phyloP scores from a whole-genome alignment of 1,140 invertebrate species.

The Pararge aegeria region DNA sequence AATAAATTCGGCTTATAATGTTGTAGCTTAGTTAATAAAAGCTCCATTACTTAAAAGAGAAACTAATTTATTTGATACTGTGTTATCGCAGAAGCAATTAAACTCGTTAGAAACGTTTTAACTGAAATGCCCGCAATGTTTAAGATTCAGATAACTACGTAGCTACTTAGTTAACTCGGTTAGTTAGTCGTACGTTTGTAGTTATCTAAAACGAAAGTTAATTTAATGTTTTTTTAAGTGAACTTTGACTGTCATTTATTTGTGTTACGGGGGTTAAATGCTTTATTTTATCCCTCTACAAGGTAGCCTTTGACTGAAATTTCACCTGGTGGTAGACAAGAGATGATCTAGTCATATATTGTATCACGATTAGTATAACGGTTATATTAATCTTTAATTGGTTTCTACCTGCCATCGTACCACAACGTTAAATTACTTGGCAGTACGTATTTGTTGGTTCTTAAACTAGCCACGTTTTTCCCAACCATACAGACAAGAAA shows the following conservation, averaged over 20 bases:
- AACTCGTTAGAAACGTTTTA: not conserved
- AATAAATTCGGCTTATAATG: no score
- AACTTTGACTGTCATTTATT: constrained; percentile 3
- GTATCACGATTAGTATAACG: no score
- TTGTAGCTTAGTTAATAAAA: not conserved
- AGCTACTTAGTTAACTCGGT: not conserved
- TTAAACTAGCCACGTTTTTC: no score
- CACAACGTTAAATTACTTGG: no score
- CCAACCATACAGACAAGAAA: no score
- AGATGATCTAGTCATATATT: no score
- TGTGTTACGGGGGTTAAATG: not conserved
- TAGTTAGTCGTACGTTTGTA: not conserved
- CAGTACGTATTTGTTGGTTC: no score
- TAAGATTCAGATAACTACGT: not conserved
- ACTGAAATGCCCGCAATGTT: not conserved
- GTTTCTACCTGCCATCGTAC: no score
- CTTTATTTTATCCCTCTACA: no score
- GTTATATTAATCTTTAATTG: no score
- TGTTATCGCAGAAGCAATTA: not conserved
- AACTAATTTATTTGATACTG: not conserved
- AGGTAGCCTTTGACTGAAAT: no score
- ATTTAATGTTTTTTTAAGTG: constrained; percentile 1
- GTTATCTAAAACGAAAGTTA: constrained; percentile 4
- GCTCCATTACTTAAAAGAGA: not conserved
- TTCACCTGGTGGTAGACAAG: no score